Conservation (phyloP, 1,140 invertebrate species). For the Lineus longissimus region DNA sequence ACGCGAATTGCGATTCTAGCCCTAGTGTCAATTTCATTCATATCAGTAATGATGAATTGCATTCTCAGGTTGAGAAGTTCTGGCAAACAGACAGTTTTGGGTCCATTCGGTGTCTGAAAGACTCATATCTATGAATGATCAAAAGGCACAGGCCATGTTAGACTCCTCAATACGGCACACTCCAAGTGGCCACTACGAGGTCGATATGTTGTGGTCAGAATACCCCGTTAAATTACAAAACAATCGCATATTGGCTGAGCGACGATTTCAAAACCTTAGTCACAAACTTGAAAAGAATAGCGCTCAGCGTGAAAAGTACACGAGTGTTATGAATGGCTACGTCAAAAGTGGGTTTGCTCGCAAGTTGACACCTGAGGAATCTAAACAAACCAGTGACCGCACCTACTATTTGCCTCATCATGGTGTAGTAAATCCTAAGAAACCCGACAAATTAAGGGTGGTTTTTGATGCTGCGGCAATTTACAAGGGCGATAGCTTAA, state of each 20-base stretch:
- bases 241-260: not conserved
- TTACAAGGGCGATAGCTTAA: conserved; percentile 17
- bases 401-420: conserved; percentile 25
- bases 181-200: not conserved
- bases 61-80: not conserved
- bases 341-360: not conserved
- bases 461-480: conserved; percentile 23
- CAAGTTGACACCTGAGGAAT: not conserved
- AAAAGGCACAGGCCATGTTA: not conserved
- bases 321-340: not conserved
- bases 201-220: not conserved
- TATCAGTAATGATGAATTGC: no score
- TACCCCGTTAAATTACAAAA: not conserved
- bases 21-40: no score
- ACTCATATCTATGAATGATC: not conserved
- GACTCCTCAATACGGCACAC: not conserved
- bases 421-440: conserved; percentile 21
- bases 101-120: not conserved
- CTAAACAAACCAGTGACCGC: not conserved
- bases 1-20: no score
- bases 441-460: conserved; percentile 21
- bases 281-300: not conserved
- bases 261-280: not conserved
- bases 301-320: not conserved
- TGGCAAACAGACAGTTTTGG: not conserved